Evolutionary conservation across 2,888 invertebrate species (phyloP), one percentile per base, ranked within the genome.

Genomic region (Ennomos fuscantarius): DNA sequence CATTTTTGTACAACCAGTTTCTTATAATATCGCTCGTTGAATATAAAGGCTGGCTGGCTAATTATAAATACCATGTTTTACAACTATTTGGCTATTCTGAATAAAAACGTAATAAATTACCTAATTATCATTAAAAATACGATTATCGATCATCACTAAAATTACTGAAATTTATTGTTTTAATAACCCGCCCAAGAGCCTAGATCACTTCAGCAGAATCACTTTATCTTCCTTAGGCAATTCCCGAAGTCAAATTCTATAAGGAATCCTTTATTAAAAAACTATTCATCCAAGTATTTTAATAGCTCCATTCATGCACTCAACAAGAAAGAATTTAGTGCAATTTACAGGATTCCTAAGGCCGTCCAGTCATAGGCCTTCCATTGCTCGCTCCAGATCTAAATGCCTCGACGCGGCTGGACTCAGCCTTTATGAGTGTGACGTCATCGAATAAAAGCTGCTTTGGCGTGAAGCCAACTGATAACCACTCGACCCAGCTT

Each of bases 391-490:
- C 39, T 24, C 43, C 36, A 55, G 46, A 59, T 50, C 50, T 43
- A 34, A 49, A 61, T 55, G 47, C 44, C 43, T 55, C 34, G 48
- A 53, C 47, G 35, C 24, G 24, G 24, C 15, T 47, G 43, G 43
- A 44, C 45, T 32, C 35, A 51, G 55, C 48, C 55, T 73, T 71
- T 69, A 72, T 70, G 66, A 55, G 53, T 60, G 69, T 78, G 82
- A 84, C 82, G 81, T 84, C 82, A 84, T 79, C 75, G 74, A 78
- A 80, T 82, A 75, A 79, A 82, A 76, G 79, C 79, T 76, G 78
- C 80, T 82, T 84, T 89, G 91, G 91, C 84, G 60, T 55, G 63
- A 71, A 68, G 87, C 90, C 91, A 90, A 79, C 79, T 84, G 86
- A 87, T 87, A 90, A 80, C 79, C 82, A 80, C 85, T 85, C 81